Base-by-base conservation (phyloP, 2,797 vertebrate genomes). In the Hypotaenidia philippensis region DNA sequence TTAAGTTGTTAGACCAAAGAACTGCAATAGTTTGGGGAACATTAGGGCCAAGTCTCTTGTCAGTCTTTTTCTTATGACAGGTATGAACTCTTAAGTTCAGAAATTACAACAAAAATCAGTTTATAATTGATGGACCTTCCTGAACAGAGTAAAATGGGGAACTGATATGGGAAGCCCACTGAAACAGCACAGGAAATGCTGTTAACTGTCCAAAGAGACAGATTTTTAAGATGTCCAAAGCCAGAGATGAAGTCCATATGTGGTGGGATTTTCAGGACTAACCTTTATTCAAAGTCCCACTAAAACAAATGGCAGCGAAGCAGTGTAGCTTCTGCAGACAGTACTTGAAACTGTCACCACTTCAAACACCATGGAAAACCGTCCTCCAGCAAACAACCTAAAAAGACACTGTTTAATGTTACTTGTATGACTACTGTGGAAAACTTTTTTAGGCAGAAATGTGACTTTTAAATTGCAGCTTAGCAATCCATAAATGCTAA, bases 401-500 rank as follows among this genome's bases (percentile, higher is more conserved):
- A 88, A 83, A 27, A 65, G 52, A 72, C 38, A 21, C 10, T 76
- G 45, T 50, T 85, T 77, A 79, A 86, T 49, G 70, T 60, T 74
- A 61, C 34, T 64, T 74, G 19, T 47, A 70, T 82, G 69, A 92
- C 85, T 81, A 44, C 41, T 63, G 66, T 32, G 27, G 83, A 91
- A 96, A 93, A 83, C 38, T 64, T 63, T 74, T 76, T 63, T 14
- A 83, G 72, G 78, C 29, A 89, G 61, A 93, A 93, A 94, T 29
- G 40, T 84, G 91, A 94, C 83, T 94, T 90, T 34, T 64, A 90
- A 87, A 87, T 55, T 88, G 70, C 91, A 90, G 77, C 83, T 87
- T 78, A 83, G 78, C 45, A 80, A 93, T 77, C 71, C 75, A 84
- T 80, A 94, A 96, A 93, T 93, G 74, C 63, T 93, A 94, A 93